These are phyloP conservation scores for Frieseomelitta varia DNA, from an alignment of 1,140 invertebrate species.

Conservation along the genomic window DNA sequence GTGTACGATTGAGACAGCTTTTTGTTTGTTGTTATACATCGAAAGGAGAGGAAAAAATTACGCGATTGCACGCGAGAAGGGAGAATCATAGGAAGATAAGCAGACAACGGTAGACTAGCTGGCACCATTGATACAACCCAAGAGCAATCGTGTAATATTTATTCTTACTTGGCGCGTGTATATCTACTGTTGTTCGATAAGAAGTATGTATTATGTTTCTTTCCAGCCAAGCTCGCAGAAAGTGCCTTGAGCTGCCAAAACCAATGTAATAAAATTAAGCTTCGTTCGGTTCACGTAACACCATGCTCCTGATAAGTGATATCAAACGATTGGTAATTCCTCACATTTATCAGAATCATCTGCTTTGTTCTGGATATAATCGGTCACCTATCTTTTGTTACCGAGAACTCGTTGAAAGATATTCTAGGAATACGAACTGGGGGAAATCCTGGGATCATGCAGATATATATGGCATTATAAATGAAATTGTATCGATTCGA, in stretches of 20 bases:
- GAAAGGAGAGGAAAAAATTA: background rate
- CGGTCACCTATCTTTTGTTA: background rate
- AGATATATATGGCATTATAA: background rate
- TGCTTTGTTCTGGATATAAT: slow-evolving; percentile 16
- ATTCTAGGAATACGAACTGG: background rate
- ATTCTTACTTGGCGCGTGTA: background rate
- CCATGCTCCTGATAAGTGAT: slow-evolving; percentile 8
- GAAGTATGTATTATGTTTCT: background rate
- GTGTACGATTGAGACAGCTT: background rate
- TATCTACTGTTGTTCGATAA: slow-evolving; percentile 1
- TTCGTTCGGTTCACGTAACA: slow-evolving; percentile 1
- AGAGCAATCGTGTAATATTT: background rate
- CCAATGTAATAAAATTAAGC: slow-evolving; percentile 1
- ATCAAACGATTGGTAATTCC: background rate
- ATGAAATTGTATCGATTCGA: background rate
- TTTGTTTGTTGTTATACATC: background rate
- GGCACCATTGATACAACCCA: slow-evolving; percentile 22
- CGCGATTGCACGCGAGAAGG: slow-evolving; percentile 1
- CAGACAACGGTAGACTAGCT: slow-evolving; percentile 1
- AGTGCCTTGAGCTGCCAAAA: background rate
- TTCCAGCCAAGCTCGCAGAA: background rate
- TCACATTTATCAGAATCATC: background rate
- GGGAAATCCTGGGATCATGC: background rate
- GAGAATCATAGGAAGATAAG: background rate
- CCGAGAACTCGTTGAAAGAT: background rate